Base-by-base conservation (phyloP, 2,797 vertebrate species). In the Malurus splendens region DNA sequence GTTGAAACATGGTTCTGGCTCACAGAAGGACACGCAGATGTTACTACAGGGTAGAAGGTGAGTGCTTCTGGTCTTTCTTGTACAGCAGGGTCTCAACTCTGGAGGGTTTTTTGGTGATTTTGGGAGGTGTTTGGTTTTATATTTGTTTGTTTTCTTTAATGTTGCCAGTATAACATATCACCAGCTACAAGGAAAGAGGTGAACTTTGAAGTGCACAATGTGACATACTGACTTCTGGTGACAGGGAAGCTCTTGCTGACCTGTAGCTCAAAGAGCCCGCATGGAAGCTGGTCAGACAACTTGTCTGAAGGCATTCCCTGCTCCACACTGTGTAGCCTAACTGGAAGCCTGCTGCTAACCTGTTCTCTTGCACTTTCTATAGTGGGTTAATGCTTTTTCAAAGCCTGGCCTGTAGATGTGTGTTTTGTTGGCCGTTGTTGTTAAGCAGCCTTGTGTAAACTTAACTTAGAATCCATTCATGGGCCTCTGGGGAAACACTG, bases 401-500 rank as follows among this genome's bases (percentile, higher is more conserved):
- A 51, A 90, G 39, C 27, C 75, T 75, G 79, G 25, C 44, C 59
- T 76, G 14, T 70, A 52, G 33, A 7, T 59, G 24, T 25, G 9
- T 16, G 25, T 65, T 57, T 66, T 44, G 50, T 87, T 83, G 51
- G 82, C 1, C 1, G 45, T 88, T 82, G 64, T 89, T 82, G 55
- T 91, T 89, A 87, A 89, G 79, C 57, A 88, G 78, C 52, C 23
- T 74, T 76, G 23, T 90, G n/a, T 74, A 88, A 86, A 88, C 41
- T 65, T 36, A 76, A 61, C 44, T 76, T 74, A 61, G 64, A 90
- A 85, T 82, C 48, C 7, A 20, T 89, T 85, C 38, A 4, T n/a
- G 17, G 68, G 20, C 73, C 70, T 87, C 82, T 93, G 57, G 80
- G 78, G 83, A 84, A 56, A 45, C 3, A 10, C 19, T 14, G 48